Base-by-base conservation (phyloP, 2,888 invertebrate genomes). In the Clanis bilineata region DNA sequence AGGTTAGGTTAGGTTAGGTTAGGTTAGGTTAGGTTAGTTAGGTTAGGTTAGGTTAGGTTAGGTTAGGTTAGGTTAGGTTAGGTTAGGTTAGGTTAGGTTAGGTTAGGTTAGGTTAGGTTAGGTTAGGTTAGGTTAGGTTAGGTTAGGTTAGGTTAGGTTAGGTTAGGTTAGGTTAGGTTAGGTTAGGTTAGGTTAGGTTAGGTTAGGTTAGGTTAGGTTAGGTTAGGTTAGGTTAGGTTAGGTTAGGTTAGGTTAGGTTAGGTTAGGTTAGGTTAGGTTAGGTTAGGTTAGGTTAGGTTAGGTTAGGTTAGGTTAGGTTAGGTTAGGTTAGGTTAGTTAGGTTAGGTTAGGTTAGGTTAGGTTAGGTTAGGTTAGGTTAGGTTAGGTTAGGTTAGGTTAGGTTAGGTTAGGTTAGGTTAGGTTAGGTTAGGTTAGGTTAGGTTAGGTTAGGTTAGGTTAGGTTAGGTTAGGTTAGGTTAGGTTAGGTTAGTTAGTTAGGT, bases 1-100 rank as follows among this genome's bases (percentile, higher is more conserved):
- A 44, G 44, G 44, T 44, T 44, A 44, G 44, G 44, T 44, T 44
- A 44, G 44, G 44, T 44, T 44, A 44, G 44, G 44, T 44, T 44
- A 21, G 44, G 44, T 44, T 44, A 43, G 43, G 43, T 43, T 43
- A 43, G 43, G 43, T 43, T 43, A 43, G 43, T 43, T 43, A 43
- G 43, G 43, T 43, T 43, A 43, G 43, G 43, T 43, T 43, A 43
- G 43, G 43, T 43, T 43, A 43, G 43, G 43, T 43, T 43, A 43
- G 43, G 43, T 43, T 43, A 43, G 43, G 43, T 43, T 43, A 43
- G 43, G 43, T 43, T 43, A 43, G 43, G 43, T 43, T 43, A 43
- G 43, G 43, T 43, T 43, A 43, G 43, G 43, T 43, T 43, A 43
- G 43, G 43, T 43, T 43, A 43, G 43, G 43, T 43, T 43, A 43